phyloP scores from a whole-genome alignment of 2,113 vertebrate species.

The Tricholaema leucomelas region DNA sequence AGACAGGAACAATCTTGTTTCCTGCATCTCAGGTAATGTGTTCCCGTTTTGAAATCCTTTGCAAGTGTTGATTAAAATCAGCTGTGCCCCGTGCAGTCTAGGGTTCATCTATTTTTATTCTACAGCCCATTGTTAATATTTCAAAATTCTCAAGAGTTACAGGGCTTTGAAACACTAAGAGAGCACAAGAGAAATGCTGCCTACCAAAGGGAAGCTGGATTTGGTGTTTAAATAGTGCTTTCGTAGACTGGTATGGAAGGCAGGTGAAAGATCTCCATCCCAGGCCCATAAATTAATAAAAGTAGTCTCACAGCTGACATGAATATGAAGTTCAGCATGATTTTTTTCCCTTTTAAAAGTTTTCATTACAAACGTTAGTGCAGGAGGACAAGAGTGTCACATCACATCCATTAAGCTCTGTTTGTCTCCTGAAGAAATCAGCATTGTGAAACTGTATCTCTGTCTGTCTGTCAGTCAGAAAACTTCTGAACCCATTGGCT shows the following conservation, averaged over 20 bases:
- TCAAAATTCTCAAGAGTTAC: too few species aligned
- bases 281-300: not conserved
- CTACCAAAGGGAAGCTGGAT: not conserved
- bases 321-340: not conserved
- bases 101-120: not conserved
- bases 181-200: not conserved
- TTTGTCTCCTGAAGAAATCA: not conserved
- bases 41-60: not conserved
- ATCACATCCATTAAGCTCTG: not conserved
- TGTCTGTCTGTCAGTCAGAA: not conserved
- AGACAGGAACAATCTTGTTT: not conserved
- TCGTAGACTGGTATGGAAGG: not conserved
- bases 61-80: not conserved
- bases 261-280: not conserved
- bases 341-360: not conserved
- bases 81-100: not conserved
- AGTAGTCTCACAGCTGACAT: not conserved
- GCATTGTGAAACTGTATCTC: not conserved
- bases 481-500: not conserved
- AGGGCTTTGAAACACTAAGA: not conserved
- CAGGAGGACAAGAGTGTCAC: not conserved
- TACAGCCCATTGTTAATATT: not conserved
- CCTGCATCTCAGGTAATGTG: fast-evolving
- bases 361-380: not conserved
- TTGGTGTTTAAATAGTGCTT: not conserved